Evolutionary conservation across 2,797 vertebrate genomes (phyloP).

Genomic region (Rhynchonycteris naso): DNA sequence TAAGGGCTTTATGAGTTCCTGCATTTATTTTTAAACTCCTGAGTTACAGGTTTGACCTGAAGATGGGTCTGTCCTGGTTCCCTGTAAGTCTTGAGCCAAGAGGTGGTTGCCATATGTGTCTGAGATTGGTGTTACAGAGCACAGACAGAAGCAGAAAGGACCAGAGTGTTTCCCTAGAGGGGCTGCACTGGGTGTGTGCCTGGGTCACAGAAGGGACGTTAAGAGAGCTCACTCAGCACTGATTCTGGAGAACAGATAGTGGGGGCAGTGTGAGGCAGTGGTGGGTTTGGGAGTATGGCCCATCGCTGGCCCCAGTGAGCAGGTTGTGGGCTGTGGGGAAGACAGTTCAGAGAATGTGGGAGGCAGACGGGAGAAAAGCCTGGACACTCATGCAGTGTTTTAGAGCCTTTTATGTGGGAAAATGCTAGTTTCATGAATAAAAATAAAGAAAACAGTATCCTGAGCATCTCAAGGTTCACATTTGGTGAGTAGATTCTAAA

Average conservation of each 20-base stretch:
- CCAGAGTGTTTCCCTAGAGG: neutral
- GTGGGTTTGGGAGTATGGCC: neutral
- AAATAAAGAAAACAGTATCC: neutral
- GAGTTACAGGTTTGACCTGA: neutral
- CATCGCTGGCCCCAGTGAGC: neutral
- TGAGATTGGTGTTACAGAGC: neutral
- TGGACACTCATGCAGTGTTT: fast-evolving
- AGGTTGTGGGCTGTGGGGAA: neutral
- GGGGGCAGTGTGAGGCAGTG: fast-evolving
- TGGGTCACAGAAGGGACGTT: neutral
- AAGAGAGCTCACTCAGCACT: neutral
- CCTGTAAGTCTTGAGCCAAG: neutral
- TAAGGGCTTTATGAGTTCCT: neutral
- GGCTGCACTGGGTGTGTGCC: fast-evolving
- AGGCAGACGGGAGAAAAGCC: fast-evolving
- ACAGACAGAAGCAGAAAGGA: neutral
- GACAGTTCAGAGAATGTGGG: neutral
- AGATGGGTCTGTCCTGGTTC: neutral
- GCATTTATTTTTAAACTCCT: neutral
- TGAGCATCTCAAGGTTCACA: neutral
- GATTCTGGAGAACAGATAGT: neutral
- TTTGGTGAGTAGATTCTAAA: neutral
- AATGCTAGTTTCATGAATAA: neutral
- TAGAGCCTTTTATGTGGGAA: neutral
- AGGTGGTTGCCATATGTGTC: neutral